Evolutionary conservation across 2,797 vertebrate genomes (phyloP), one percentile per base, ranked within the genome.

Genomic region (Semaprochilodus insignis): DNA sequence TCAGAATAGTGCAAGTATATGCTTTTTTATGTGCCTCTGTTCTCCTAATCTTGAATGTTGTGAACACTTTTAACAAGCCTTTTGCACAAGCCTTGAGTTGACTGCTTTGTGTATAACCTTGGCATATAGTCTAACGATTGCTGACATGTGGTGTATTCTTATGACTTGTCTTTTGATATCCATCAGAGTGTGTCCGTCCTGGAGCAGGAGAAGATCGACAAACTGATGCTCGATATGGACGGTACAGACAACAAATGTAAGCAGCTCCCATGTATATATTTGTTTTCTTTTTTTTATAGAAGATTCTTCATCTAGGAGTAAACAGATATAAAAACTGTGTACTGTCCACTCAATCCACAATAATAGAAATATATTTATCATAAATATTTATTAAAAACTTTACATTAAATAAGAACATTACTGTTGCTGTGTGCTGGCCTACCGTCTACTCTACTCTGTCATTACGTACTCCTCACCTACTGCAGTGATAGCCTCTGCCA

Each of bases 211-310:
- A 99, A 99, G 93, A 95, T 99, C 0, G 98, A 99, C 93, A 94
- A 97, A 81, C 94, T 99, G 92, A 98, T 99, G 98, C 90, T 99
- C 65, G 97, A 97, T 81, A 99, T 99, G 98, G 98, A 99, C 44
- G 98, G 97, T 78, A 96, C 98, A 1, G 98, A 99, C 7, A 99
- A 99, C 88, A 99, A 99, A 86, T 98, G 98, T 99, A 95, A 95
- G 96, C 88, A 2, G 6, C 6, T 34, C 2, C 0, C 51, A 59
- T 17, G 25, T 19, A 7, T 13, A 54, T 23, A 5, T 25, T 25
- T 25, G n/a, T 21, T 5, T 2, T 3, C 31, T 0, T 40, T 40
- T 40, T 21, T 16, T 14, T 14, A 52, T 52, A 16, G 1, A 52
- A 14, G 2, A 52, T 52, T 52, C 13, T 13, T 52, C 5, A 52